phyloP scores from a whole-genome alignment of 1,140 invertebrate genomes.

The Zaprionus gabonicus region DNA sequence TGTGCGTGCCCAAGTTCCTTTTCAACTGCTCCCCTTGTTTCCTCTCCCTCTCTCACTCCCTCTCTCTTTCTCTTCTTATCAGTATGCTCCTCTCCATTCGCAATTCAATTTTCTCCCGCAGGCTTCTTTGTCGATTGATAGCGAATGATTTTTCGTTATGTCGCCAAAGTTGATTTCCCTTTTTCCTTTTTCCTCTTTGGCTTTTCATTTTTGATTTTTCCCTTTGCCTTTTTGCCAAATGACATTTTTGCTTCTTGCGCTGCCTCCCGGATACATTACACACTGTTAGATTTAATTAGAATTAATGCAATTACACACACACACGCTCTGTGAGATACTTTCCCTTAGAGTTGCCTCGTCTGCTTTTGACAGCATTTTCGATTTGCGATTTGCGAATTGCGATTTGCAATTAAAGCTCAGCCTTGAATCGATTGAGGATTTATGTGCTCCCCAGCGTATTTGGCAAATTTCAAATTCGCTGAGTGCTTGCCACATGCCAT shows the following conservation, averaged over 20 bases:
- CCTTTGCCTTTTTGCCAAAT: conserved; percentile 33
- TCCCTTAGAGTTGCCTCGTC: conserved; percentile 12
- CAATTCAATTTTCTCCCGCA: conserved; percentile 17
- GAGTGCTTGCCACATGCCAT: not conserved
- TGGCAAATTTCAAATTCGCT: not conserved
- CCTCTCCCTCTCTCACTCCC: not conserved
- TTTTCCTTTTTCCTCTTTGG: conserved; percentile 10
- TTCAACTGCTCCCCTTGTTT: conserved; percentile 12
- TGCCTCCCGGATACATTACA: conserved; percentile 48
- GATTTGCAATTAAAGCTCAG: conserved; percentile 51
- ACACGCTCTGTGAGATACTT: not conserved
- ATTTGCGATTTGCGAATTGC: conserved; percentile 25
- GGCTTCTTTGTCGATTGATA: conserved; percentile 57
- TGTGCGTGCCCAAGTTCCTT: conserved; percentile 48
- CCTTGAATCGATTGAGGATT: conserved; percentile 22
- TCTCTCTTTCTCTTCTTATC: not conserved
- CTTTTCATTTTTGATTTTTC: not conserved
- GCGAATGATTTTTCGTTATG: conserved; percentile 74
- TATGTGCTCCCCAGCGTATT: not conserved
- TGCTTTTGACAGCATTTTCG: conserved; percentile 35
- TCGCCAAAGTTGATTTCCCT: conserved; percentile 63
- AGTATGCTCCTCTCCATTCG: not conserved
- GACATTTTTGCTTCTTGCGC: conserved; percentile 51
- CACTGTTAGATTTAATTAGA: conserved; percentile 61
- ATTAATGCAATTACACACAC: conserved; percentile 37